These are phyloP conservation scores for Holocentrus rufus DNA, from an alignment of 2,797 vertebrate genomes.

Conservation along the genomic window DNA sequence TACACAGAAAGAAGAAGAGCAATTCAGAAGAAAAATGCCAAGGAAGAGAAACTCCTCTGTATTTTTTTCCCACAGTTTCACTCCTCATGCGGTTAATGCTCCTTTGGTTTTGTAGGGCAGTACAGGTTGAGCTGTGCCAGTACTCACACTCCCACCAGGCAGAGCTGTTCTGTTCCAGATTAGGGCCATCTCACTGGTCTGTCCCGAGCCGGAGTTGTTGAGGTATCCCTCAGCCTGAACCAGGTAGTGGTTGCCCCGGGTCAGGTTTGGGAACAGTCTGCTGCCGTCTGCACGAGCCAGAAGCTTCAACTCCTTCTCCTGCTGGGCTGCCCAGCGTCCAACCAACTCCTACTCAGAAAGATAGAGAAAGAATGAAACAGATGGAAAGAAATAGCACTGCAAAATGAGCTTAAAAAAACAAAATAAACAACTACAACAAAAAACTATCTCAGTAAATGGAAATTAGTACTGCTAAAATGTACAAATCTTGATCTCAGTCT, in stretches of 20 bases:
- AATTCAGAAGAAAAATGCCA: slow-evolving; percentile 10
- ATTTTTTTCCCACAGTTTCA: background rate
- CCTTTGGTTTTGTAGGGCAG: background rate
- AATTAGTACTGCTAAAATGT: background rate
- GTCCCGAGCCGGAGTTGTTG: slow-evolving; percentile 90
- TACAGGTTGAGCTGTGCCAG: background rate
- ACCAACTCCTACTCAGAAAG: slow-evolving; percentile 84
- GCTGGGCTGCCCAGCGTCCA: slow-evolving; percentile 90
- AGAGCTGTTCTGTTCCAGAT: slow-evolving; percentile 91
- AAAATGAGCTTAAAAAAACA: too few species aligned
- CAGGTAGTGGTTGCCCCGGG: slow-evolving; percentile 89
- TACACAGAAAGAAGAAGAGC: slow-evolving; percentile 46
- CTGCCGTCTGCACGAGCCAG: slow-evolving; percentile 86
- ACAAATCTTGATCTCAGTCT: background rate
- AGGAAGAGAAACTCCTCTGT: background rate
- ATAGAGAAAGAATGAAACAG: background rate
- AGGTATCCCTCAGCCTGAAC: slow-evolving; percentile 91
- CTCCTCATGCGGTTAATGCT: background rate
- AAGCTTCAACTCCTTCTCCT: slow-evolving; percentile 87
- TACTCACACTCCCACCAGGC: slow-evolving; percentile 89
- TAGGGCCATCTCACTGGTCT: slow-evolving; percentile 92
- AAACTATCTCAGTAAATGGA: background rate
- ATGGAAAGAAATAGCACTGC: background rate
- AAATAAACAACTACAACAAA: too few species aligned
- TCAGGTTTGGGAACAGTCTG: slow-evolving; percentile 88